These are phyloP conservation scores for Halcyon badia DNA, from an alignment of 2,797 vertebrate genomes.

Conservation along the genomic window DNA sequence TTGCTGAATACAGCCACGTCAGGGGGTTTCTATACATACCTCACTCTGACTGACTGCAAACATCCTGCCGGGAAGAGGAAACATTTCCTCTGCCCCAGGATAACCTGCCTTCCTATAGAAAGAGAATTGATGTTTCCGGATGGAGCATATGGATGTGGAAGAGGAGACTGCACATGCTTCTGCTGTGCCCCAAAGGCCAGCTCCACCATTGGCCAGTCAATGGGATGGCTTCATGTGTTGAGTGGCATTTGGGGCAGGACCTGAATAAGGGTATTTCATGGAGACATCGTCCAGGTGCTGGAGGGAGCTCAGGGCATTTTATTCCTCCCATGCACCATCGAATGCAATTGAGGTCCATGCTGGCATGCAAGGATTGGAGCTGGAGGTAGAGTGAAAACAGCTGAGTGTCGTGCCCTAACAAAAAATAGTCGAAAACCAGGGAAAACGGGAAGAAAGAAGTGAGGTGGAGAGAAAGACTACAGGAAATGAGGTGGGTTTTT, in stretches of 20 bases:
- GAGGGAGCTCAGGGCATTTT: not conserved
- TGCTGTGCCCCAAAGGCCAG: not conserved
- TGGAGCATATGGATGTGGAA: conserved; percentile 24
- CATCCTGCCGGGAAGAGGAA: conserved; percentile 69
- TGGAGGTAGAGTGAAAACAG: not conserved
- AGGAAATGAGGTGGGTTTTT: conserved; percentile 28
- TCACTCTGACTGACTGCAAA: conserved; percentile 12
- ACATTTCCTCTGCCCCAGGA: conserved; percentile 69
- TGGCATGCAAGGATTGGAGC: not conserved
- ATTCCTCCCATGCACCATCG: not conserved
- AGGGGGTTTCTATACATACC: conserved; percentile 50
- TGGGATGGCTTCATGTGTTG: not conserved
- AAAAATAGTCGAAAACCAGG: not conserved
- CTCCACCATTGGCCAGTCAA: not conserved
- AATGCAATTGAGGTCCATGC: not conserved
- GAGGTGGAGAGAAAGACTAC: conserved; percentile 15
- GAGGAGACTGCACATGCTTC: not conserved
- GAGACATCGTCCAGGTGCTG: not conserved
- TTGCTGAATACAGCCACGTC: not conserved
- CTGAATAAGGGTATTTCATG: not conserved
- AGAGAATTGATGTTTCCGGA: conserved; percentile 59
- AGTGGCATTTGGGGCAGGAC: not conserved
- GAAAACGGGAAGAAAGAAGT: not conserved
- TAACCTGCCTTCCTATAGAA: conserved; percentile 74
- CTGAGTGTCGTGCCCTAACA: not conserved